These are phyloP conservation scores for Ceraclea dissimilis DNA, from an alignment of 2,888 invertebrate species.

Conservation along the genomic window DNA sequence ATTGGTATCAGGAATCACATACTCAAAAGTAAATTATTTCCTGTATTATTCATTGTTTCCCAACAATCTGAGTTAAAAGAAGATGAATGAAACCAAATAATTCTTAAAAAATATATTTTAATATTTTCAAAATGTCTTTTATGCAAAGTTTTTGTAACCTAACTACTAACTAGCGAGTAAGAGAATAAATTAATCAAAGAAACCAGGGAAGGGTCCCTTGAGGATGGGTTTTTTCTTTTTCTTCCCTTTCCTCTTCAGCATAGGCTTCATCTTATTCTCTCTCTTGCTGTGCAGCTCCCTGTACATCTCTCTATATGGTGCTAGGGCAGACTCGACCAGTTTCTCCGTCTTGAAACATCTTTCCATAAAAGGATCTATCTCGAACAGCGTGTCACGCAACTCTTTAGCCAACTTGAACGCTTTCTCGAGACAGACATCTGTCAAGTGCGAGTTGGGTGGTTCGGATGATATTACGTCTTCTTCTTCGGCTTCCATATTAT, in stretches of 20 bases:
- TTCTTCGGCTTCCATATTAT: constrained; percentile 8
- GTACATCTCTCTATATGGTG: constrained; percentile 23
- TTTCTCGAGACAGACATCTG: constrained; percentile 25
- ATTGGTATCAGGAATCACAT: no score
- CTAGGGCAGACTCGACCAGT: constrained; percentile 22
- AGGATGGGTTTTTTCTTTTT: background rate
- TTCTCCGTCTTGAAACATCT: constrained; percentile 27
- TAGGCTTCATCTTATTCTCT: constrained; percentile 5
- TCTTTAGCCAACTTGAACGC: constrained; percentile 28
- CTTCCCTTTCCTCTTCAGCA: background rate
- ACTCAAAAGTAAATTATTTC: no score
- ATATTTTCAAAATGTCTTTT: no score
- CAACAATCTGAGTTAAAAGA: no score
- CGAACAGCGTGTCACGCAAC: constrained; percentile 27
- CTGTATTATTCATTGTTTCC: no score
- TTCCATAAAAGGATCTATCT: constrained; percentile 27
- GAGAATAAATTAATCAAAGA: constrained; percentile 1
- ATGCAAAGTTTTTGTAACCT: no score
- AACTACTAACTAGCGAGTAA: no score
- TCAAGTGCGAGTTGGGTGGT: constrained; percentile 20
- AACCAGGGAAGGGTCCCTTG: constrained; percentile 5
- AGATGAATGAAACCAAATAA: no score
- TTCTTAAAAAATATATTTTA: no score
- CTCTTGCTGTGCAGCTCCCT: constrained; percentile 24
- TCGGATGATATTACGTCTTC: constrained; percentile 19